These are phyloP conservation scores for Synergus laeviventris DNA, from an alignment of 2,888 invertebrate species.

Conservation along the genomic window DNA sequence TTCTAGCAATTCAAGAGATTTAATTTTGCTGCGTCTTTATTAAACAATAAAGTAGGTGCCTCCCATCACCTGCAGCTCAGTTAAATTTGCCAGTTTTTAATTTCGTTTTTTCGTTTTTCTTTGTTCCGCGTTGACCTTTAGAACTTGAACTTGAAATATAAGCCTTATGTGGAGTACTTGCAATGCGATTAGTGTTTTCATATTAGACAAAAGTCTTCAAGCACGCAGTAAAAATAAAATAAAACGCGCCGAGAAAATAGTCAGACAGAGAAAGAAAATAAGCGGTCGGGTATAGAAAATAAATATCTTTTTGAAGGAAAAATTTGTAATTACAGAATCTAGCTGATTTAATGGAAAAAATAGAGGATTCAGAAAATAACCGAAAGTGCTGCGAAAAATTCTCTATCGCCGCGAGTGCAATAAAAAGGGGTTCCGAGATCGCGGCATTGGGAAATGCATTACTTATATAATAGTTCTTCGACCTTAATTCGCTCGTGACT, in stretches of 20 bases:
- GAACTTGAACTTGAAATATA: conserved; percentile 7
- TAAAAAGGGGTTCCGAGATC: conserved; percentile 4
- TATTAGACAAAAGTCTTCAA: conserved; percentile 24
- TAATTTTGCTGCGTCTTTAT: background rate
- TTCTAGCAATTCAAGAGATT: background rate
- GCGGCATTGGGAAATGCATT: background rate
- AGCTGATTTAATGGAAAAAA: conserved; percentile 11
- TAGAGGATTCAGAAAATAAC: conserved; percentile 19
- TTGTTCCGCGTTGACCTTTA: background rate
- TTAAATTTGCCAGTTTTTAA: background rate
- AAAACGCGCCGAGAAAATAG: background rate
- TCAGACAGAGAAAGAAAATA: background rate
- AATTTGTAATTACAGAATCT: conserved; percentile 15
- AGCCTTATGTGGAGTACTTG: conserved; percentile 8
- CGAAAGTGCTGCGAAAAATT: conserved; percentile 25
- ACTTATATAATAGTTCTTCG: background rate
- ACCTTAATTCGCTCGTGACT: background rate
- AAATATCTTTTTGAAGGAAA: background rate
- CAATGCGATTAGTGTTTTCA: conserved; percentile 6
- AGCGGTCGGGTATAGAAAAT: background rate
- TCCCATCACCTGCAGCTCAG: background rate
- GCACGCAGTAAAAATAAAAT: background rate
- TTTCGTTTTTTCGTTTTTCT: background rate
- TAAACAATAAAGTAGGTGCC: background rate
- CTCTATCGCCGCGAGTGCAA: conserved; percentile 8